Conservation (phyloP, 2,888 invertebrate species). For the Marronus borbonicus region DNA sequence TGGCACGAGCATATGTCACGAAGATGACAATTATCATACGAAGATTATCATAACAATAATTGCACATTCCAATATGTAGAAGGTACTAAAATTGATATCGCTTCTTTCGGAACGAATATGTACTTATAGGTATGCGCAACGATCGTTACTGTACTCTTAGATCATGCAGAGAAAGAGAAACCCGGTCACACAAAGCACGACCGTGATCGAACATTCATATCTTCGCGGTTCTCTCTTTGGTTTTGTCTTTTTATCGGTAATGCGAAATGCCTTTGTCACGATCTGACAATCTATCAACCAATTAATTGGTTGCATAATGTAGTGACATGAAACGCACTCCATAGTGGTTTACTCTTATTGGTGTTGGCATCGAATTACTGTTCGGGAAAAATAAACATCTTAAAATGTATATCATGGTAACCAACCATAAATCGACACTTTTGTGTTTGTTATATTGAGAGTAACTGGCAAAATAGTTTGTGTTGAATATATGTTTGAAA, state of each 20-base stretch:
- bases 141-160: neutral
- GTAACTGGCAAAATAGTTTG: no score
- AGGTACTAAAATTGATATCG: no score
- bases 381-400: constrained; percentile 49
- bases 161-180: constrained; percentile 36
- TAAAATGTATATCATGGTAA: constrained; percentile 16
- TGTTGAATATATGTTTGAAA: no score
- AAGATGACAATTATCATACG: neutral
- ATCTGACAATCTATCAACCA: constrained; percentile 64
- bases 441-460: no score
- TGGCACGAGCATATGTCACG: no score
- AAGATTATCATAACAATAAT: neutral
- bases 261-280: constrained; percentile 60
- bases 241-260: constrained; percentile 51
- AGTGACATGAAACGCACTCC: constrained; percentile 64
- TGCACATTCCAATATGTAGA: neutral
- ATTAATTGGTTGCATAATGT: constrained; percentile 66
- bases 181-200: constrained; percentile 60
- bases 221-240: constrained; percentile 5
- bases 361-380: constrained; percentile 48
- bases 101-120: no score
- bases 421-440: neutral
- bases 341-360: constrained; percentile 56
- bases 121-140: no score
- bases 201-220: constrained; percentile 47